Percentiles rank a stretch among this genome's conserved stretches.
phyloP scores from a whole-genome alignment of 2,888 invertebrate species.

The Aromia moschata region DNA sequence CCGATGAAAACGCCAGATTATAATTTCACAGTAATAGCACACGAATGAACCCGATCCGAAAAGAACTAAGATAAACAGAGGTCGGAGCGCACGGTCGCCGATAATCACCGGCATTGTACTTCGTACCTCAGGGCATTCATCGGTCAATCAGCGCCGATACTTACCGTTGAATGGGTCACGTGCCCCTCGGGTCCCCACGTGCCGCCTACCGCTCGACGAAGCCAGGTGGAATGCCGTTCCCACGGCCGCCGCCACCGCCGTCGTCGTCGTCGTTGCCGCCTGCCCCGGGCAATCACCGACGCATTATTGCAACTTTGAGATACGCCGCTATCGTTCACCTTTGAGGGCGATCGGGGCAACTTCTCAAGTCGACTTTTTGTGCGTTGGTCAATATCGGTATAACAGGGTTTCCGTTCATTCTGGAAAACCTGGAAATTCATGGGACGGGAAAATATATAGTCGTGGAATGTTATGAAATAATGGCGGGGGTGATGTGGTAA shows the following conservation, averaged over 20 bases:
- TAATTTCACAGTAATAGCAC: constrained; percentile 28
- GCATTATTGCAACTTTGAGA: constrained; percentile 51
- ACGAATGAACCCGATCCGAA: constrained; percentile 39
- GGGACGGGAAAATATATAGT: too few relatives aligned
- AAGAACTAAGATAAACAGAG: constrained; percentile 53
- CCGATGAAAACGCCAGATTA: constrained; percentile 23
- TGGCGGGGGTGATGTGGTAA: too few relatives aligned
- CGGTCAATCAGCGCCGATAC: constrained; percentile 60
- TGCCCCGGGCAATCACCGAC: constrained; percentile 49
- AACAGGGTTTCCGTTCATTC: too few relatives aligned
- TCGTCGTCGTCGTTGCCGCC: not conserved
- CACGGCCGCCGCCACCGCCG: constrained; percentile 47
- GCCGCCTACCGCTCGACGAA: constrained; percentile 44
- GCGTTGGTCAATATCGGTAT: too few relatives aligned
- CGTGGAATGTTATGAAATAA: too few relatives aligned
- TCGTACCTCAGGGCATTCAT: constrained; percentile 56
- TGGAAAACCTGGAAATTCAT: too few relatives aligned
- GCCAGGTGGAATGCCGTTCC: constrained; percentile 54
- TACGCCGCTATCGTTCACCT: constrained; percentile 13
- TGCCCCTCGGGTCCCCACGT: constrained; percentile 51
- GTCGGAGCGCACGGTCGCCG: constrained; percentile 49
- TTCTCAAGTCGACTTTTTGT: too few relatives aligned
- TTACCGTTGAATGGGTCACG: constrained; percentile 58
- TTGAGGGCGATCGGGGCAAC: constrained; percentile 13
- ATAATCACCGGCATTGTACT: constrained; percentile 57